Base-by-base conservation (phyloP, 2,888 invertebrate species). In the Melangyna quadrimaculata region DNA sequence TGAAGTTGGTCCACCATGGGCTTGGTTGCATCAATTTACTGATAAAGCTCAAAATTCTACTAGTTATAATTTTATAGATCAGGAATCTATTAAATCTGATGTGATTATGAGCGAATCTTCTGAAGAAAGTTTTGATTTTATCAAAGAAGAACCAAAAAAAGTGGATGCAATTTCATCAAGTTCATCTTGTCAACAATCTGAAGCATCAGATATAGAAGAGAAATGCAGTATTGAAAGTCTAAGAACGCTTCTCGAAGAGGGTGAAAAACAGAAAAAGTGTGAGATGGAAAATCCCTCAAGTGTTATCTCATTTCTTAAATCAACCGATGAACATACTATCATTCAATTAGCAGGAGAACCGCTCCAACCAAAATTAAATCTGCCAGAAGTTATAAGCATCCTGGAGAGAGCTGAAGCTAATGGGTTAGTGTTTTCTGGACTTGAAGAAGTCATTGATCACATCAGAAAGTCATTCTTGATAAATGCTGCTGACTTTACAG, bases 11-110 rank as follows among this genome's bases (percentile, higher is more conserved):
- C 88, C 89, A 12, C 89, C 89, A 8, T 89, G 89, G 89, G 87
- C 88, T 12, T 89, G 89, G 89, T 69, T 89, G n/a, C 87, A 88
- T 65, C 87, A 88, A 67, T 89, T 89, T 78, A 84, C 88, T n/a
- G 57, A 67, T 7, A 77, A 78, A 5, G 80, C 87, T 17, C 80
- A 63, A 32, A 78, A 82, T 1, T 74, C 87, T 0, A 78, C 84
- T 48, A 89, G 89, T 10, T 89, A 87, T 40, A 89, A 89, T 61
- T 89, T 88, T n/a, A 65, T 89, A 9, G 89, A 89, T 35, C 70
- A 78, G 6, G 65, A 87, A 24, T 88, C 87, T 2, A 78, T 88
- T 17, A 22, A 43, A 45, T 88, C 88, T 1, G 87, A 88, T 73
- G 29, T 35, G 2, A 87, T 87, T 2, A 78, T 87, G 2, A 32